Evolutionary conservation across 2,113 vertebrate species (phyloP).

Genomic region (Capra hircus): DNA sequence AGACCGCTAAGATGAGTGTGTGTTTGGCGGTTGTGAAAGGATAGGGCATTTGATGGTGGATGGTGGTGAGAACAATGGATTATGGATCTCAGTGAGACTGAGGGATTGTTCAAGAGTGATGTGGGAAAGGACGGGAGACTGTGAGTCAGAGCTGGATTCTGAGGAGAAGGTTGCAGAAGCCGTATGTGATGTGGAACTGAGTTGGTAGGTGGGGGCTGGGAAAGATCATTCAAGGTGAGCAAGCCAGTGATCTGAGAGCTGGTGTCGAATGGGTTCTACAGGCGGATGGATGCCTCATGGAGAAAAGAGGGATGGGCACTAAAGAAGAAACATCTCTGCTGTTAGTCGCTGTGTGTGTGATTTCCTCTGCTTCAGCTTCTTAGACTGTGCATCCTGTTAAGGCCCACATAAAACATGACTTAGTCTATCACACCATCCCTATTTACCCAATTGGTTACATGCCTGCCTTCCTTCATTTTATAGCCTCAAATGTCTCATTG

Average conservation of each 20-base stretch:
- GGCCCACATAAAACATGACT: not conserved
- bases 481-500: not conserved
- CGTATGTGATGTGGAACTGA: not conserved
- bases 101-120: not conserved
- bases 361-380: not conserved
- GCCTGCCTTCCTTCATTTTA: not conserved
- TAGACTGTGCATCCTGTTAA: not conserved
- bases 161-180: not conserved
- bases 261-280: accelerated
- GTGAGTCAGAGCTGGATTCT: not conserved
- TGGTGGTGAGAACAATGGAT: not conserved
- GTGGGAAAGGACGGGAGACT: not conserved
- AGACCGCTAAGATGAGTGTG: not conserved
- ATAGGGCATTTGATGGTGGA: not conserved
- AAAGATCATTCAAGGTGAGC: not conserved
- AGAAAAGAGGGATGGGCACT: not conserved
- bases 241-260: not conserved
- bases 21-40: not conserved
- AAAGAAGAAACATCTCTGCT: not conserved
- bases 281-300: not conserved
- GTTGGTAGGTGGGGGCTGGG: not conserved
- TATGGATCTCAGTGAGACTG: not conserved
- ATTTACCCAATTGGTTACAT: not conserved
- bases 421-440: not conserved
- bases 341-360: not conserved